Conservation (phyloP, 2,888 invertebrate species). For the Lypha dubia region DNA sequence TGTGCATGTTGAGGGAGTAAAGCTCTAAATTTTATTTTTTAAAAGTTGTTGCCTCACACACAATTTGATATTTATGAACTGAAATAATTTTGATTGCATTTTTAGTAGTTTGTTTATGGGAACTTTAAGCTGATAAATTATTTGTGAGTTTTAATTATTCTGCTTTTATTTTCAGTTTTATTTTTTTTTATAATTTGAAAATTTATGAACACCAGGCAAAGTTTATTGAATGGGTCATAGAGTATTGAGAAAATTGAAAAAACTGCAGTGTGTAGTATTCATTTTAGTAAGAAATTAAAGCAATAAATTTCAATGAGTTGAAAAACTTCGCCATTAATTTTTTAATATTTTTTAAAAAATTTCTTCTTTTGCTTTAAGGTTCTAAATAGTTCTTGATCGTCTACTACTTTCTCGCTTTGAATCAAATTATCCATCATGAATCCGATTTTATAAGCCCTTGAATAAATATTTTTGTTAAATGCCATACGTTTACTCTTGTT, state of each 20-base stretch:
- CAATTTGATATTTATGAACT: conserved; percentile 70
- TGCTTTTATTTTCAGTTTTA: conserved; percentile 24
- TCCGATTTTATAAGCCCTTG: too few species aligned
- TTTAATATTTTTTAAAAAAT: too few species aligned
- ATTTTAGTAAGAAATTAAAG: background rate
- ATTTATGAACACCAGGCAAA: conserved; percentile 35
- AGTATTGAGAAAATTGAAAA: conserved; percentile 15
- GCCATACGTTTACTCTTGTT: too few species aligned
- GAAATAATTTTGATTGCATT: conserved; percentile 67
- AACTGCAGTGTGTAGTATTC: background rate
- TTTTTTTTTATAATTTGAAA: conserved; percentile 6
- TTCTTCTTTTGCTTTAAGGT: too few species aligned
- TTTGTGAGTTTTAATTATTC: conserved; percentile 61
- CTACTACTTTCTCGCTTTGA: too few species aligned
- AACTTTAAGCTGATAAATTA: conserved; percentile 59
- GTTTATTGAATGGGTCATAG: conserved; percentile 32
- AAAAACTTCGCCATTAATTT: too few species aligned
- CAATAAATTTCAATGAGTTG: conserved; percentile 8
- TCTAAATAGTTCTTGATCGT: too few species aligned
- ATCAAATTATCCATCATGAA: too few species aligned
- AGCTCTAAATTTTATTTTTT: conserved; percentile 24
- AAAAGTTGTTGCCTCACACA: conserved; percentile 47
- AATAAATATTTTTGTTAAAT: too few species aligned
- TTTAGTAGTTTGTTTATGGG: conserved; percentile 60
- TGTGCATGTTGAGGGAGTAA: conserved; percentile 18